Conservation (phyloP, 2,113 vertebrate species). For the Cricetomys ansorgei region DNA sequence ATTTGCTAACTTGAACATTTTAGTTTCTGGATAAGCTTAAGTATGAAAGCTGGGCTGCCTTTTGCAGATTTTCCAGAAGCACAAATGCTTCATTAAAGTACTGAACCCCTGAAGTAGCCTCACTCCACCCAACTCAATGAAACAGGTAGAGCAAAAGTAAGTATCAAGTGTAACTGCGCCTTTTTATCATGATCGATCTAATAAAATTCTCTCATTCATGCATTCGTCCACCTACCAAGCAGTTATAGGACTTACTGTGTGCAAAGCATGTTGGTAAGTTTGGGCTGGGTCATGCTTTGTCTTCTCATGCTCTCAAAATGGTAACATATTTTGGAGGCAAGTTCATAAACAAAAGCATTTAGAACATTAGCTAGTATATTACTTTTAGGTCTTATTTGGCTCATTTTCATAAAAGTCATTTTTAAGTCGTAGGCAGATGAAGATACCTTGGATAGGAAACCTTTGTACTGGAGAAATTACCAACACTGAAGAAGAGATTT, state of each 20-base stretch:
- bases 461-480: not conserved
- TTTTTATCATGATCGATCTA: not conserved
- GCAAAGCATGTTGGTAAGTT: not conserved
- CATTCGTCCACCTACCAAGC: not conserved
- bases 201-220: not conserved
- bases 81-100: constrained; percentile 31
- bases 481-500: not conserved
- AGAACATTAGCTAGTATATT: too few species aligned
- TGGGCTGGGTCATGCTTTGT: not conserved
- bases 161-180: not conserved
- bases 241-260: not conserved
- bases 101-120: not conserved
- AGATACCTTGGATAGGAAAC: not conserved
- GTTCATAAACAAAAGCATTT: not conserved
- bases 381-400: not conserved
- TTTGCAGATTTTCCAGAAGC: not conserved
- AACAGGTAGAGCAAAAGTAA: not conserved
- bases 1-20: constrained; percentile 20
- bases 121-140: not conserved
- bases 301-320: not conserved
- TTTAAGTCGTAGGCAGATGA: not conserved
- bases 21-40: not conserved
- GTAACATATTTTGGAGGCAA: not conserved
- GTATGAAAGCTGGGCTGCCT: not conserved
- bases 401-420: constrained; percentile 11